A percentile compares a stretch with the other conserved stretches of the same genome.
Conservation (phyloP, 2,797 vertebrate genomes). For the Chelon labrosus region DNA sequence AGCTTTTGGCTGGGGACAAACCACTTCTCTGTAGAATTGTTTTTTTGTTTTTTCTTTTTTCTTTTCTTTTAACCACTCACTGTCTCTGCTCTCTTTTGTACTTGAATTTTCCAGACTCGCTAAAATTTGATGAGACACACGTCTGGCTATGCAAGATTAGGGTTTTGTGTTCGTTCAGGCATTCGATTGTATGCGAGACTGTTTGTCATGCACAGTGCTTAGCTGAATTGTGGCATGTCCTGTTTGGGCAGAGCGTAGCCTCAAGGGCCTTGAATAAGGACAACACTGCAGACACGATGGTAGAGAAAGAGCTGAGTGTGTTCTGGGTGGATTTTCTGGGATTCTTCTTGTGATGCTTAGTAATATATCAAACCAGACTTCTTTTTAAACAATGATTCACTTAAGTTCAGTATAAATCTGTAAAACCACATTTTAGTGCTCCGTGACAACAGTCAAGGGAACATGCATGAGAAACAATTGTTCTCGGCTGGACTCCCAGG, state of each 20-base stretch:
- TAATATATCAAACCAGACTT: background rate
- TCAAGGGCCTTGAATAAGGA: slow-evolving; percentile 15
- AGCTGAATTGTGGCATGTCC: slow-evolving; percentile 38
- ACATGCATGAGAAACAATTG: no score
- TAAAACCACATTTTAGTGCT: no score
- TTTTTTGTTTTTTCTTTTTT: slow-evolving; percentile 3
- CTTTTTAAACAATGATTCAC: background rate
- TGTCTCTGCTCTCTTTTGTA: slow-evolving; percentile 10
- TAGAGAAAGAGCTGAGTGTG: slow-evolving; percentile 3
- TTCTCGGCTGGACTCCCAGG: no score
- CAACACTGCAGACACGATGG: slow-evolving; percentile 11
- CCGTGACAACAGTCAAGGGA: no score
- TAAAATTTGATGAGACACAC: slow-evolving; percentile 48
- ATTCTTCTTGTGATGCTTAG: slow-evolving; percentile 4
- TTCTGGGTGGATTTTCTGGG: background rate
- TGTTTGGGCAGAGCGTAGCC: slow-evolving; percentile 33
- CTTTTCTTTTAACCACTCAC: background rate
- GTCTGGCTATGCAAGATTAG: slow-evolving; percentile 57
- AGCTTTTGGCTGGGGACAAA: background rate
- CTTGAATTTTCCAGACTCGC: slow-evolving; percentile 28
- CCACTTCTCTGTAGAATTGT: background rate
- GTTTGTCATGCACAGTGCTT: slow-evolving; percentile 44
- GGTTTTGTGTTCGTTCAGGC: slow-evolving; percentile 47
- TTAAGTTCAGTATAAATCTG: background rate
- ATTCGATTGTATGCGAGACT: slow-evolving; percentile 33